phyloP scores from a whole-genome alignment of 1,140 invertebrate genomes.

The Mesaphorura yosii region DNA sequence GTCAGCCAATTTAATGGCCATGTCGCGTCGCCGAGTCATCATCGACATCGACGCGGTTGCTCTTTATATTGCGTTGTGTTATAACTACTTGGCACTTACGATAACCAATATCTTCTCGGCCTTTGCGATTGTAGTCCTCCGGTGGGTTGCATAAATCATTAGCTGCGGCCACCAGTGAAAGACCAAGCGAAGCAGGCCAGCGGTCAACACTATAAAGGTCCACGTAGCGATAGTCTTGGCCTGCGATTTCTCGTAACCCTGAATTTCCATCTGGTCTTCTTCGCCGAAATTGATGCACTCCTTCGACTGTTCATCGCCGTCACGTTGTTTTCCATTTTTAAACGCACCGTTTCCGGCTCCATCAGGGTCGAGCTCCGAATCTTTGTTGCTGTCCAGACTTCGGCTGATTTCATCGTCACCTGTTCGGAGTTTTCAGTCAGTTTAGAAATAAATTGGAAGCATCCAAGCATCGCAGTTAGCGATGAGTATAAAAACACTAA shows the following conservation, averaged over 20 bases:
- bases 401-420: background rate
- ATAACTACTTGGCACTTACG: no score
- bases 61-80: no score
- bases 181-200: conserved; percentile 61
- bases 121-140: conserved; percentile 51
- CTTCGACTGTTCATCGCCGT: background rate
- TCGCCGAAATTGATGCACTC: conserved; percentile 51
- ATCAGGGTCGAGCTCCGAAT: background rate
- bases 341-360: background rate
- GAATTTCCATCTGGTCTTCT: conserved; percentile 59
- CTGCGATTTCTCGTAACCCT: conserved; percentile 48
- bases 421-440: no score
- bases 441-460: no score
- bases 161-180: conserved; percentile 79
- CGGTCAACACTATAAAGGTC: conserved; percentile 50
- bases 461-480: no score
- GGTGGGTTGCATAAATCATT: conserved; percentile 60
- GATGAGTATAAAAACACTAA: no score
- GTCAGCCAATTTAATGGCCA: no score
- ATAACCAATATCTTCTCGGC: conserved; percentile 66
- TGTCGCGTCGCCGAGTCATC: no score
- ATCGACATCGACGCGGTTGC: no score
- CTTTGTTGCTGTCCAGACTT: background rate
- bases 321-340: no score
- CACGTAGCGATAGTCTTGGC: conserved; percentile 45